Evolutionary conservation across 2,113 vertebrate species (phyloP).

Genomic region (Opisthocomus hoazin): DNA sequence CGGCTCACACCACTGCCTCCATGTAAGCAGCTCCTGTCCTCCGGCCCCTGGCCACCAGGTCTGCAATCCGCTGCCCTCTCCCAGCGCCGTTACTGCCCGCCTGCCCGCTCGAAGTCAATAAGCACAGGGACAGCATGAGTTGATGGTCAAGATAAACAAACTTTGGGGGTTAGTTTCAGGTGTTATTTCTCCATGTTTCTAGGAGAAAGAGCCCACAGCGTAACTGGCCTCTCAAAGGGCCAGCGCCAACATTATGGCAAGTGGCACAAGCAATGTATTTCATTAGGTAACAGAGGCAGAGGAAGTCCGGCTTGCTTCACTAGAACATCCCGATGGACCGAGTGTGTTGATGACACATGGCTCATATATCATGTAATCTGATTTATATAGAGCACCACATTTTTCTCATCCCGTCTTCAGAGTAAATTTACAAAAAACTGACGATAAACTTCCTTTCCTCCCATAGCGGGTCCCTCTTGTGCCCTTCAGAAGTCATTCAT

Average conservation of each 20-base stretch:
- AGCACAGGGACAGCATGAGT: fast-evolving
- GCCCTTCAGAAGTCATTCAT: neutral
- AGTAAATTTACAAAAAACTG: neutral
- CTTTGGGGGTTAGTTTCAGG: neutral
- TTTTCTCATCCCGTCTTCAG: neutral
- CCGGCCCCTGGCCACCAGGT: neutral
- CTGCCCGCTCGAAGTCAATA: neutral
- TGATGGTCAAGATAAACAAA: neutral
- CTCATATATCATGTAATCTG: neutral
- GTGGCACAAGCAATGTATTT: neutral
- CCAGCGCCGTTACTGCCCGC: neutral
- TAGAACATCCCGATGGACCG: neutral
- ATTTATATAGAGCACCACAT: neutral
- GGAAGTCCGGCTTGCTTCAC: neutral
- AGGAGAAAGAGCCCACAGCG: neutral
- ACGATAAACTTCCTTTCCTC: neutral
- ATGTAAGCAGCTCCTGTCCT: neutral
- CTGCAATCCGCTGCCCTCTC: neutral
- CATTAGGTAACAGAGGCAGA: neutral
- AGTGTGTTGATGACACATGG: neutral
- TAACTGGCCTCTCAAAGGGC: neutral
- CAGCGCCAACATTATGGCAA: fast-evolving
- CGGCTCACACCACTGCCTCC: neutral
- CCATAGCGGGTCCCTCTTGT: neutral
- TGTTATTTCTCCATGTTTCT: neutral